Evolutionary conservation across 1,140 invertebrate genomes (phyloP).

Genomic region (Trypoxylus dichotomus): DNA sequence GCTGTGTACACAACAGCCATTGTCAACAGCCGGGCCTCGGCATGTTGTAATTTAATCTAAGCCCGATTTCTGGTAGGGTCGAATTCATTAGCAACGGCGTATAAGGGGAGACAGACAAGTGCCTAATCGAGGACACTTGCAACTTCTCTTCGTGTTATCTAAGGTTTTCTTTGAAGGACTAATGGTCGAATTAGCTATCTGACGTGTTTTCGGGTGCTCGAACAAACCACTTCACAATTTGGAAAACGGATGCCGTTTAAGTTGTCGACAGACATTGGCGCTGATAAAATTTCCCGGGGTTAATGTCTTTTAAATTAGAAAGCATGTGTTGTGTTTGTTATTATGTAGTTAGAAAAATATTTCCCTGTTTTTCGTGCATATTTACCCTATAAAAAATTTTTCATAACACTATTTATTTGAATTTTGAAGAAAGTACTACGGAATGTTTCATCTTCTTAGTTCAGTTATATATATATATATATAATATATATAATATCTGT

Average conservation of each 20-base stretch:
- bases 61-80: constrained; percentile 1
- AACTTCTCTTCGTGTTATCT: background rate
- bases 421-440: no score
- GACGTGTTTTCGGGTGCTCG: background rate
- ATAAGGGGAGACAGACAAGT: background rate
- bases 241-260: background rate
- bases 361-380: no score
- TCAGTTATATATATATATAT: no score
- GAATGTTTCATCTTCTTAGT: no score
- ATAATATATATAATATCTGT: no score
- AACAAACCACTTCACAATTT: background rate
- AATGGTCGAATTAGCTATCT: background rate
- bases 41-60: constrained; percentile 7
- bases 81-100: background rate
- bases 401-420: no score
- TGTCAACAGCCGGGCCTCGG: background rate
- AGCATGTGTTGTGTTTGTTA: no score
- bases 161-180: constrained; percentile 2
- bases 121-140: background rate
- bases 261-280: no score
- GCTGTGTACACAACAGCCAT: background rate
- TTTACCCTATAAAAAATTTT: no score
- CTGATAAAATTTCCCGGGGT: no score
- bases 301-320: no score
- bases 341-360: no score